Evolutionary conservation across 2,113 vertebrate species (phyloP).

Genomic region (Thermophis baileyi): DNA sequence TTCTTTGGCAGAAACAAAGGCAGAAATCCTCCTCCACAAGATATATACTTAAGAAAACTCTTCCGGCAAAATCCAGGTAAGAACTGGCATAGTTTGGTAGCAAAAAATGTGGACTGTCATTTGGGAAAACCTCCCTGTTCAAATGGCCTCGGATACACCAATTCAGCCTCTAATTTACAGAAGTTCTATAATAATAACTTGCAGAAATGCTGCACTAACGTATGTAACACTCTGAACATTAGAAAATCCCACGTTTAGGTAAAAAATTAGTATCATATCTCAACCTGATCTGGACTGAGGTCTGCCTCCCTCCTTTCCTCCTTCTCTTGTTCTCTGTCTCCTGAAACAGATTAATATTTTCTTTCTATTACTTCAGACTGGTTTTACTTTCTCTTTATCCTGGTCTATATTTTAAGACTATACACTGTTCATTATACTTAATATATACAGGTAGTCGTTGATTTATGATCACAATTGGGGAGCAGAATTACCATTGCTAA

Average conservation of each 20-base stretch:
- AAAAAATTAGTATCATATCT: not conserved
- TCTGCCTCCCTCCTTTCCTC: not conserved
- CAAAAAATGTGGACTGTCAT: not conserved
- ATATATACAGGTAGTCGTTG: not conserved
- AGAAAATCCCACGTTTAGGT: too few relatives aligned
- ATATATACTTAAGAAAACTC: not conserved
- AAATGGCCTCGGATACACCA: not conserved
- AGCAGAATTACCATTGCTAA: not conserved
- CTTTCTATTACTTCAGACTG: not conserved
- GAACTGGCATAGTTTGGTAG: not conserved
- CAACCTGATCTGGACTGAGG: not conserved
- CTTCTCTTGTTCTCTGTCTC: not conserved
- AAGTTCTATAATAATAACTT: not conserved
- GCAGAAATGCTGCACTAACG: not conserved
- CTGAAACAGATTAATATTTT: not conserved
- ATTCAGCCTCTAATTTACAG: not conserved
- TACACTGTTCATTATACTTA: not conserved
- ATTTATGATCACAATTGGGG: not conserved
- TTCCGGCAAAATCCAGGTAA: not conserved
- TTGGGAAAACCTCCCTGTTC: not conserved
- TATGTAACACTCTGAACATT: not conserved
- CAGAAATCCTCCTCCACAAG: not conserved
- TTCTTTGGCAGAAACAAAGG: not conserved
- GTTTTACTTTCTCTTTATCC: constrained; percentile 7
- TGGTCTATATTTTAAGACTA: not conserved